Evolutionary conservation across 2,797 vertebrate genomes (phyloP), one percentile per base, ranked within the genome.

Genomic region (Esox masquinongy): DNA sequence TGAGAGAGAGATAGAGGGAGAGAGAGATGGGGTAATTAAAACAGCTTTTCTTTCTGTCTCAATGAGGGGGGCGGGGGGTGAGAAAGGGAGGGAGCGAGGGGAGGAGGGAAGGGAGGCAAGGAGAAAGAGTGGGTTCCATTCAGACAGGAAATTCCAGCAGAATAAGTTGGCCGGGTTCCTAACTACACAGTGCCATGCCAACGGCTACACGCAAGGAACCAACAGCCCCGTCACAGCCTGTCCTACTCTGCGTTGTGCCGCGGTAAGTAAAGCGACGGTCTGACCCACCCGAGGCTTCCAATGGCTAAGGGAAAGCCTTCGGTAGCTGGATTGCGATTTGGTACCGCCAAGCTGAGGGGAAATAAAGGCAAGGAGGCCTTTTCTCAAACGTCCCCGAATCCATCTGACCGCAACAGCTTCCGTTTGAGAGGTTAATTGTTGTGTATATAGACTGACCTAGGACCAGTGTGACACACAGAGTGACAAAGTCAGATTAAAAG

Each of bases 81-180:
- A 43, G 67, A 64, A 73, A 79, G 80, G 82, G 81, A 84, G 74
- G 87, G 80, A 79, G 70, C 83, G 86, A 87, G 86, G 92, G 75
- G 63, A 59, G 80, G 75, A 14, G 43, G 43, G 43, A 34, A 59
- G 77, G 86, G 51, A 83, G 83, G 91, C 67, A 80, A 66, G 78
- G 86, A 83, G 31, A 80, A 75, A 76, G 77, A 90, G 88, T 91
- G 90, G 90, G 93, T 91, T 91, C 92, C 84, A 95, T 93, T 93
- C 91, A 95, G 94, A 95, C 95, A 95, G 95, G 96, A 97, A 98
- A 96, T 98, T 97, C 96, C 95, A 96, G 87, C 87, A 94, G 92
- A 91, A 95, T 89, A 93, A 94, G 90, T 94, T 95, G 95, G 94
- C 95, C 86, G 80, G 80, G 83, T 85, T 94, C 95, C 93, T 94